Base-by-base conservation (phyloP, 1,140 invertebrate genomes). In the Temnothorax curvispinosus region DNA sequence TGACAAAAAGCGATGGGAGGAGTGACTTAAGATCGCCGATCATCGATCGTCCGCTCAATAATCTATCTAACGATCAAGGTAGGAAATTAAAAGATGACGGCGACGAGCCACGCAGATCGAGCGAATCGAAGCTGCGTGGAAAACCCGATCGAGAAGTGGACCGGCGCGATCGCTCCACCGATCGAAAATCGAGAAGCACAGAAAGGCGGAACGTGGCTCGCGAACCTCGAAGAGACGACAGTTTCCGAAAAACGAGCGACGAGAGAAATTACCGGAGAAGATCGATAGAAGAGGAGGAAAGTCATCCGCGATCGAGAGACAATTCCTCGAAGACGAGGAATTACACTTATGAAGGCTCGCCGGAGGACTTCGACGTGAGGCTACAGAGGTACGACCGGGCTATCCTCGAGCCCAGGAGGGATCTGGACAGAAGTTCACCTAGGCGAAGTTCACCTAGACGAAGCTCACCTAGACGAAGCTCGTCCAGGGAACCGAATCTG, bases 301-400 rank as follows among this genome's bases (percentile, higher is more conserved):
- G 84, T 60, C 76, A 69, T 15, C 7, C 85, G 56, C 41, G 76
- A n/a, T 52, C 89, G 69, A 91, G 88, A 38, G 85, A 89, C 6
- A 38, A 78, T n/a, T 88, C 84, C 15, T 88, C 84, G 8, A 91
- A 90, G 50, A 86, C 88, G 9, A 90, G 88, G 21, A 91, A 86
- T 35, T 87, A 91, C 76, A 64, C 76, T 0, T 90, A 90, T 60
- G 90, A 93, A 21, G 87, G 85, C 0, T 89, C 87, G 7, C 91
- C 89, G 3, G 91, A 93, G 6, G 82, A 93, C 9, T 91, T 91
- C 18, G 91, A 94, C 11, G 89, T 92, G 3, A 71, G 89, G 11
- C 91, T 93, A 77, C 86, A 91, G 18, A 93, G 88, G 35, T 93
- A 90, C 67, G 92, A 93, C 1, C 86, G 92, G n/a, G 77, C 82